Percentiles rank a stretch among this genome's conserved stretches.
These are phyloP conservation scores for Noctua comes DNA, from an alignment of 2,888 invertebrate genomes.

Conservation along the genomic window DNA sequence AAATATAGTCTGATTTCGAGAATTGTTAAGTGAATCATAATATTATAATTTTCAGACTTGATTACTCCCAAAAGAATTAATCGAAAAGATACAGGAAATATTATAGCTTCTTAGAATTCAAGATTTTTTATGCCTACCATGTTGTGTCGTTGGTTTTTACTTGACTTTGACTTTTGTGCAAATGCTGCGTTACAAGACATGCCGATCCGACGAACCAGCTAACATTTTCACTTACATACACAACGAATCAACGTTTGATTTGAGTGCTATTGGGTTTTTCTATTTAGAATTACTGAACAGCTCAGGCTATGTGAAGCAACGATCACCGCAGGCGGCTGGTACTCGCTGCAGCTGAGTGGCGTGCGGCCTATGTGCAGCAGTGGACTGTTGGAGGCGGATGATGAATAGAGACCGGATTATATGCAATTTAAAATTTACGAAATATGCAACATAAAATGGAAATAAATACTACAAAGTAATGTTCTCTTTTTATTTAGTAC, in stretches of 20 bases:
- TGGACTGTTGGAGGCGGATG: not conserved
- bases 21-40: constrained; percentile 28
- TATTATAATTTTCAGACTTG: not conserved
- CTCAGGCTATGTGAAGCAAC: not conserved
- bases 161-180: not conserved
- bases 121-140: not conserved
- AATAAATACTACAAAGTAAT: not conserved
- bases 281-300: not conserved
- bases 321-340: not conserved
- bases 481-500: not conserved
- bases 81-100: not conserved
- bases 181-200: not conserved
- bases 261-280: not conserved
- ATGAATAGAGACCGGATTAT: not conserved
- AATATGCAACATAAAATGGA: not conserved
- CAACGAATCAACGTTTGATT: not conserved
- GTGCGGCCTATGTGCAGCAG: not conserved
- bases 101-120: not conserved
- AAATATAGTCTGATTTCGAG: not conserved
- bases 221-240: not conserved
- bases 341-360: not conserved
- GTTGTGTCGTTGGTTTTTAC: too few relatives aligned
- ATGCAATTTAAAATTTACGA: not conserved
- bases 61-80: constrained; percentile 21
- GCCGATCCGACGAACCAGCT: not conserved